A percentile compares a stretch with the other conserved stretches of the same genome.
phyloP scores from a whole-genome alignment of 1,140 invertebrate species.

The Geopemphigus sp. region DNA sequence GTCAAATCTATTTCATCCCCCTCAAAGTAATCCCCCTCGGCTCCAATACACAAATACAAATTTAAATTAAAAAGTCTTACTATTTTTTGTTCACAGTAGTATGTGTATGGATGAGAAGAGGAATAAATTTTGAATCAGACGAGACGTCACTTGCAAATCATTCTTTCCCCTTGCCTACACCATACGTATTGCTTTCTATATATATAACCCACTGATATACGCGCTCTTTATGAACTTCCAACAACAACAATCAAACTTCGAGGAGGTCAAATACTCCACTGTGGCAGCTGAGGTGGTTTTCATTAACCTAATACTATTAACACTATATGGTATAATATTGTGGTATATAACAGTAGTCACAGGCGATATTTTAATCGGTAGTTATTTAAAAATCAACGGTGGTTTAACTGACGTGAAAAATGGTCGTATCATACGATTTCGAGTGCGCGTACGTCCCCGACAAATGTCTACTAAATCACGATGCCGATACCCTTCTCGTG shows the following conservation, averaged over 20 bases:
- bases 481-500: neutral
- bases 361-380: conserved; percentile 43
- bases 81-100: too few species aligned
- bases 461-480: conserved; percentile 44
- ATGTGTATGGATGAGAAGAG: neutral
- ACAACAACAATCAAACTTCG: neutral
- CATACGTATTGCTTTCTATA: too few species aligned
- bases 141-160: conserved; percentile 6
- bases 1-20: too few species aligned
- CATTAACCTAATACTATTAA: too few species aligned
- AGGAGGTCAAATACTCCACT: neutral
- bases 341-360: neutral
- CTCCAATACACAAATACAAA: too few species aligned
- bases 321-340: too few species aligned
- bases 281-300: too few species aligned
- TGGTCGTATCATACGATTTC: conserved; percentile 18
- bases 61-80: too few species aligned
- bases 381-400: conserved; percentile 22
- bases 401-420: conserved; percentile 27
- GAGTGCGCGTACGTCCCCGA: conserved; percentile 39
- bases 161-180: too few species aligned
- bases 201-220: neutral
- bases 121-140: conserved; percentile 30
- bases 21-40: too few species aligned
- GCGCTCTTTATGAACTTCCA: conserved; percentile 1